Base-by-base conservation (phyloP, 2,113 vertebrate genomes). In the Ranitomeya variabilis region DNA sequence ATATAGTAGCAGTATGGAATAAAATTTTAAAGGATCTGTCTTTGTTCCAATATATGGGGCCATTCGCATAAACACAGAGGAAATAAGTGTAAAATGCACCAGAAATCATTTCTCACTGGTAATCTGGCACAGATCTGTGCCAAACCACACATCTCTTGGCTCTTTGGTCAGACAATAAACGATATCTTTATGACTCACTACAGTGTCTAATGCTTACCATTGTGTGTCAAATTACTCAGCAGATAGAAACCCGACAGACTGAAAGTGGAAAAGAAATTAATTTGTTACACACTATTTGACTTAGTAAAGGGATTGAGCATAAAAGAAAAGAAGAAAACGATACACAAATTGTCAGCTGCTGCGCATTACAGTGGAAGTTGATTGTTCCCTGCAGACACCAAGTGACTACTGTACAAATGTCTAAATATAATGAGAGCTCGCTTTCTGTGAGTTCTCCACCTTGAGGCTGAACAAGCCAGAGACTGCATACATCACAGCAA, bases 291-390 rank as follows among this genome's bases (percentile, higher is more conserved):
- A 59, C 79, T 80, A 80, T 80, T 80, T 80, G 55, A 15, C 14
- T 80, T 80, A 60, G 23, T 37, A 80, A 60, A 80, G 55, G 59
- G 52, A 71, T 19, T 55, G 66, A n/a, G 54, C 83, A 85, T 10
- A 26, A 15, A 71, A 18, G 64, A 74, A 71, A 37, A 64, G 82
- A n/a, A 84, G 21, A 73, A 85, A 73, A 74, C 23, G 45, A 85
- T 85, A 69, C 83, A 84, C 21, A 85, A 74, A 85, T 74, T 73
- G 67, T 85, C 52, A 73, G 67, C 67, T 59, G 52, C 64, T 71
- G 83, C 21, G 83, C 52, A 67, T 54, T 69, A 84, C 51, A 54
- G 18, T 84, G 83, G 66, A 71, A 7, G 45, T 13, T 71, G 45
- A 84, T 84, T 84, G 66, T 67, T 71, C 83, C 83, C 83, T 26